Percentiles rank a stretch among this genome's conserved stretches.
These are phyloP conservation scores for Bombycilla garrulus DNA, from an alignment of 2,113 vertebrate species.

Conservation along the genomic window DNA sequence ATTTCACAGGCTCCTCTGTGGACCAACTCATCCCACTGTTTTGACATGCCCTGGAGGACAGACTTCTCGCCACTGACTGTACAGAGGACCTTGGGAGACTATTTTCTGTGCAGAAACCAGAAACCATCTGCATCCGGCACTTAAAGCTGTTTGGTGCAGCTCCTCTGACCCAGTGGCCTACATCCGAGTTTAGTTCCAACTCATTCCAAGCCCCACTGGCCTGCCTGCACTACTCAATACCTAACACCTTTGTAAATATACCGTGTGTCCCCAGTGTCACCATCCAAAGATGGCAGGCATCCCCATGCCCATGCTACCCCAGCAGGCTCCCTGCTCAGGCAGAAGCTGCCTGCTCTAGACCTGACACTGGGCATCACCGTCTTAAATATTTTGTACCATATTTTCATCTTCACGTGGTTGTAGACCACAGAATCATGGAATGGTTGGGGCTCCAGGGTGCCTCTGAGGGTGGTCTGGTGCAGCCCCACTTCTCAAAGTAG, in stretches of 20 bases:
- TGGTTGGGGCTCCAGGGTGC: fast-evolving
- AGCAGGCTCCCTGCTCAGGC: not conserved
- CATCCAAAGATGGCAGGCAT: not conserved
- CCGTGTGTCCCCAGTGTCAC: not conserved
- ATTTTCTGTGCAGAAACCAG: not conserved
- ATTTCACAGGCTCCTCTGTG: not conserved
- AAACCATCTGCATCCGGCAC: not conserved
- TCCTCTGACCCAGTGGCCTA: not conserved
- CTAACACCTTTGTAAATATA: not conserved
- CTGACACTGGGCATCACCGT: fast-evolving
- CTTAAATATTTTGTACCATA: not conserved
- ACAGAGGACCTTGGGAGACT: not conserved
- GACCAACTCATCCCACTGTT: not conserved
- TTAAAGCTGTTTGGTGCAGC: not conserved
- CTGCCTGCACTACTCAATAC: fast-evolving
- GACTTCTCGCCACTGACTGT: not conserved
- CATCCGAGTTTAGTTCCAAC: not conserved
- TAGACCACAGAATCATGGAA: no score
- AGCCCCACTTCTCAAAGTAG: not conserved
- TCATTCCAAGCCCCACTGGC: not conserved
- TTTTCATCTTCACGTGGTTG: not conserved
- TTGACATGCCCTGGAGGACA: not conserved
- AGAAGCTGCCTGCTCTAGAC: not conserved
- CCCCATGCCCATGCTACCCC: not conserved
- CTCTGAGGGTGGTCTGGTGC: not conserved